Base-by-base conservation (phyloP, 2,888 invertebrate genomes). In the Pachymerium ferrugineum region DNA sequence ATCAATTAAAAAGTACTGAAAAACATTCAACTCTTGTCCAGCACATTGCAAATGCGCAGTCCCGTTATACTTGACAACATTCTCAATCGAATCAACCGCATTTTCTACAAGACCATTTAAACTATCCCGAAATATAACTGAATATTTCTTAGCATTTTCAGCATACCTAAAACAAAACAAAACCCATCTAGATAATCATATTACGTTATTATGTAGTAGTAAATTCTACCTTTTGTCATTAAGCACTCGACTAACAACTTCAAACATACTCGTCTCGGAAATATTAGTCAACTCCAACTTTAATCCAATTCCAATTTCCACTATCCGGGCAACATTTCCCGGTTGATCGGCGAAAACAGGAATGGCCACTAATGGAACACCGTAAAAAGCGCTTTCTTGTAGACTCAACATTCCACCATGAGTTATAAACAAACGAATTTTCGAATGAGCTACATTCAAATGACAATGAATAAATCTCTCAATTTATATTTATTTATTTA, bases 331-430 rank as follows among this genome's bases (percentile, higher is more conserved):
- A 4, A 74, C 62, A 68, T 75, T 75, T 14, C 72, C 74, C 10
- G 19, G 29, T 31, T 75, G 75, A 22, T 75, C 75, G 6, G 42
- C 75, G 38, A 38, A 69, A 10, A 75, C 12, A 0, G 75, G 75
- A 25, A 75, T 35, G 12, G 67, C 75, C 28, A 75, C 10, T 10
- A 75, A 30, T 16, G 75, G 75, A 42, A 74, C 75, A 16, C 68
- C 68, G 30, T 75, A 72, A 31, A 72, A 75, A 5, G 35, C 30
- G 14, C 67, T 25, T 54, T 75, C 75, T 30, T 67, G 67, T 22
- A 70, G 33, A 68, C 75, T 75, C 31, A 68, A 42, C 19, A 30
- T 12, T 16, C 75, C 75, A 35, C 72, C 74, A 25, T 75, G 75
- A 30, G 74, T 74, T 0, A 75, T 74, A 47, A 75, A 75, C 12